Evolutionary conservation across 2,888 invertebrate genomes (phyloP).

Genomic region (Drosophila mulleri): DNA sequence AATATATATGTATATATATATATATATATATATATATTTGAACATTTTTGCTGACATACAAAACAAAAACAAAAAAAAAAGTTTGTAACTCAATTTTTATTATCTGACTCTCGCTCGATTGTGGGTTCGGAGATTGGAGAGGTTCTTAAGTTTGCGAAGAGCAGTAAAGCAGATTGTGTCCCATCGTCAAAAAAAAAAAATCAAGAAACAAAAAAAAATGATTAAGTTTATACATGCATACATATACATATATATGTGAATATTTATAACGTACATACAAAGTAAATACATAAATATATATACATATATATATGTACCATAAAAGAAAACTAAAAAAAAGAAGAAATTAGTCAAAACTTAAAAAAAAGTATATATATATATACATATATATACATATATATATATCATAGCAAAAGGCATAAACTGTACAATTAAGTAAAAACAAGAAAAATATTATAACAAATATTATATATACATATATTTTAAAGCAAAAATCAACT

Average conservation of each 20-base stretch:
- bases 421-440: constrained; percentile 52
- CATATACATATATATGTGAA: constrained; percentile 57
- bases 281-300: constrained; percentile 21
- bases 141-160: constrained; percentile 72
- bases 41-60: constrained; percentile 74
- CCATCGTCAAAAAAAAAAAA: constrained; percentile 67
- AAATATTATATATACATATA: constrained; percentile 58
- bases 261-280: constrained; percentile 57
- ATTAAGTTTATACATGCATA: constrained; percentile 77
- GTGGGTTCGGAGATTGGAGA: constrained; percentile 26
- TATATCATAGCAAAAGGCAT: constrained; percentile 72
- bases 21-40: constrained; percentile 63
- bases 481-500: constrained; percentile 70
- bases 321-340: constrained; percentile 28
- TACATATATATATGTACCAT: constrained; percentile 33
- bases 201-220: constrained; percentile 39
- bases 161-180: constrained; percentile 70
- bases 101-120: constrained; percentile 56
- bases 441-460: constrained; percentile 33
- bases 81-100: constrained; percentile 78
- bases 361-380: constrained; percentile 22
- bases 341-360: constrained; percentile 61
- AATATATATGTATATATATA: constrained; percentile 53
- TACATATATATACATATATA: constrained; percentile 48
- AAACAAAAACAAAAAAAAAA: constrained; percentile 32